Conservation (phyloP, 2,113 vertebrate species). For the Xiphophorus hellerii region DNA sequence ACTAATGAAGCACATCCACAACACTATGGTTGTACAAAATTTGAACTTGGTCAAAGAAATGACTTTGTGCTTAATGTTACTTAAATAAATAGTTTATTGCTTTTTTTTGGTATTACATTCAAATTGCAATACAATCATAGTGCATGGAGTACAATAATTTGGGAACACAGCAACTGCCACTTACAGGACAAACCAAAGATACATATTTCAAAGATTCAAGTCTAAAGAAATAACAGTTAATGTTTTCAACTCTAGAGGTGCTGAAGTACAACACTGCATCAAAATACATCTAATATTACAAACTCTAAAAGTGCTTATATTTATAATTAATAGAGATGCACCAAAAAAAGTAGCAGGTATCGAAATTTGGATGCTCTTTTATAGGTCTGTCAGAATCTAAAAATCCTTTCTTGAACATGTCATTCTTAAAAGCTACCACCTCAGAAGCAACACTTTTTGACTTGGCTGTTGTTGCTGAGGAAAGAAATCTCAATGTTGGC, state of each 20-base stretch:
- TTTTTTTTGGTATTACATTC: conserved; percentile 68
- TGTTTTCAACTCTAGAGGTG: conserved; percentile 12
- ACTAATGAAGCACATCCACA: conserved; percentile 62
- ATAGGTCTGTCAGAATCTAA: background rate
- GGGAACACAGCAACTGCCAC: conserved; percentile 47
- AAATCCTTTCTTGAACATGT: background rate
- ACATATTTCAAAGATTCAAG: conserved; percentile 54
- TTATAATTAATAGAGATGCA: background rate
- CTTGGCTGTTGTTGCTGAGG: background rate
- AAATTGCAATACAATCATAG: conserved; percentile 84
- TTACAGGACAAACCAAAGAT: conserved; percentile 49
- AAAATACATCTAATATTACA: conserved; percentile 30
- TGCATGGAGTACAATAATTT: conserved; percentile 72
- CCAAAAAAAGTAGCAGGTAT: background rate
- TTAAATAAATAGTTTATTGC: conserved; percentile 75
- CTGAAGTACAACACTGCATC: conserved; percentile 24
- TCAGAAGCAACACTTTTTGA: background rate
- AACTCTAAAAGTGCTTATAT: conserved; percentile 14
- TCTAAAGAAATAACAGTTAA: conserved; percentile 12
- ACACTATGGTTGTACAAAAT: conserved; percentile 81
- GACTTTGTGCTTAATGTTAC: conserved; percentile 68
- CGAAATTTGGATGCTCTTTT: background rate
- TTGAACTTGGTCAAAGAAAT: conserved; percentile 76
- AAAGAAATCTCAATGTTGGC: background rate
- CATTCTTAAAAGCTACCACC: background rate